A percentile compares a stretch with the other conserved stretches of the same genome.
phyloP scores from a whole-genome alignment of 2,888 invertebrate species.

The Lysandra coridon region DNA sequence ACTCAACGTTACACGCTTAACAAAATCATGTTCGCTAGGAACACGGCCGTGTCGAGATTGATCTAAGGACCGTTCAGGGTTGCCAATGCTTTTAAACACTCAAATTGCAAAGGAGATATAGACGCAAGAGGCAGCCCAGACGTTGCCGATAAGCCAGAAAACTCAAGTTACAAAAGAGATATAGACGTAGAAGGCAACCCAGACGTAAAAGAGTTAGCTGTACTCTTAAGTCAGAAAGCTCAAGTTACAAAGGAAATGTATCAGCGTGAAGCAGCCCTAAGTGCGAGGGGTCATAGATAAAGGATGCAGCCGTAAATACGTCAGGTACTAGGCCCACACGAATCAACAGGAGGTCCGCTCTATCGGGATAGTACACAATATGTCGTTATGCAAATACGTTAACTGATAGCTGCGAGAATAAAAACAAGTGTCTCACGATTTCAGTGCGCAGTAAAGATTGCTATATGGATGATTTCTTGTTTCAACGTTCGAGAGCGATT shows the following conservation, averaged over 20 bases:
- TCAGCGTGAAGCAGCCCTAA: not conserved
- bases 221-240: not conserved
- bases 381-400: constrained; percentile 23
- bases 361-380: constrained; percentile 12
- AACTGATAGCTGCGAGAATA: constrained; percentile 4
- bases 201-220: not conserved
- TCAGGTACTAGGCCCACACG: constrained; percentile 24
- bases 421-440: not conserved
- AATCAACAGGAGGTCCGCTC: constrained; percentile 21
- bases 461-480: not conserved
- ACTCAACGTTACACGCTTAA: constrained; percentile 12
- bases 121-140: not conserved
- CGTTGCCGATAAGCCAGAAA: not conserved
- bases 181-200: not conserved
- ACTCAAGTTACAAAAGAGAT: not conserved
- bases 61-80: not conserved
- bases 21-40: constrained; percentile 23
- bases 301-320: constrained; percentile 27
- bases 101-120: not conserved
- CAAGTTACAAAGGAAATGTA: not conserved
- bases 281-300: not conserved
- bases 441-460: not conserved
- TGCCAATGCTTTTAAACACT: not conserved
- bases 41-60: constrained; percentile 25
- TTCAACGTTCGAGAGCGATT: not conserved